Percentiles rank a stretch among this genome's conserved stretches.
Evolutionary conservation across 2,888 invertebrate species (phyloP).

Genomic region (Thymelicus acteon): DNA sequence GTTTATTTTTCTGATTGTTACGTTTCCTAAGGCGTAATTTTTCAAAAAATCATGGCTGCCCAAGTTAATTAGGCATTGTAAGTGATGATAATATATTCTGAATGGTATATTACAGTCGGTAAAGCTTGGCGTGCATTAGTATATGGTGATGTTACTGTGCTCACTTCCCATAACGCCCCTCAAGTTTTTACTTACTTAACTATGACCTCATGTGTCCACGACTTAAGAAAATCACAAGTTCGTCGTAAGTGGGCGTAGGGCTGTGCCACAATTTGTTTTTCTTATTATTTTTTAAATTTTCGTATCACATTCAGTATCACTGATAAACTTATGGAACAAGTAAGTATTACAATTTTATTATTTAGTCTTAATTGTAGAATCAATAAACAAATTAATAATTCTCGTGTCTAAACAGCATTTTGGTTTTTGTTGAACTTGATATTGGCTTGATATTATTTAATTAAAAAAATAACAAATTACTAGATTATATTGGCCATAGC

Average conservation of each 20-base stretch:
- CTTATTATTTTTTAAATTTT: background rate
- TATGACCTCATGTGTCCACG: conserved; percentile 84
- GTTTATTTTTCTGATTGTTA: conserved; percentile 25
- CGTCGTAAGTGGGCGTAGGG: conserved; percentile 67
- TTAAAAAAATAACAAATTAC: too few species aligned
- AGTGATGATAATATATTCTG: conserved; percentile 66
- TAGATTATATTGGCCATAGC: too few species aligned
- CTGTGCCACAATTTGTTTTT: conserved; percentile 46
- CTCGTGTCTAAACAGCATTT: too few species aligned
- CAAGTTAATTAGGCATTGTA: conserved; percentile 55
- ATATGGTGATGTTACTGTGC: conserved; percentile 78
- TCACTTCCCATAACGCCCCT: conserved; percentile 85
- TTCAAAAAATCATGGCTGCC: conserved; percentile 42
- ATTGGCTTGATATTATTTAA: too few species aligned
- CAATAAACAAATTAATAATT: too few species aligned
- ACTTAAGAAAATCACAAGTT: conserved; percentile 84
- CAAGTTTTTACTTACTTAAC: conserved; percentile 81
- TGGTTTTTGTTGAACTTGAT: too few species aligned
- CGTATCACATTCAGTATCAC: too few species aligned
- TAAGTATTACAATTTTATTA: too few species aligned
- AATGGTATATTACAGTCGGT: conserved; percentile 70
- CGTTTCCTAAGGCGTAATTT: conserved; percentile 19
- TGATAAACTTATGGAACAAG: too few species aligned
- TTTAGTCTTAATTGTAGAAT: too few species aligned
- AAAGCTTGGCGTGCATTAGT: conserved; percentile 67